A percentile compares a stretch with the other conserved stretches of the same genome.
These are phyloP conservation scores for Aphyosemion australe DNA, from an alignment of 2,113 vertebrate species.

Conservation along the genomic window DNA sequence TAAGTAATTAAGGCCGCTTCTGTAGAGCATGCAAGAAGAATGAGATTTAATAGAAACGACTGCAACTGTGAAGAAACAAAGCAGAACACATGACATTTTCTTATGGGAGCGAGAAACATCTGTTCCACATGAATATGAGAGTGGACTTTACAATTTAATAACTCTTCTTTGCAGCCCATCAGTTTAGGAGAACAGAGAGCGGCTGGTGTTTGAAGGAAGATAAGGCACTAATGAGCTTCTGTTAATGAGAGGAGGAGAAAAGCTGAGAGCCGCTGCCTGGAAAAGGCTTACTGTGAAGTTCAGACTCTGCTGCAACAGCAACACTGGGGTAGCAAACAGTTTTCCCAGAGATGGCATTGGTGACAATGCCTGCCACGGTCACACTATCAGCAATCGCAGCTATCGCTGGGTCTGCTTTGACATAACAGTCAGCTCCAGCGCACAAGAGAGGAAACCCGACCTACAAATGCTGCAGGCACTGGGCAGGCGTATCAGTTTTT, in stretches of 20 bases:
- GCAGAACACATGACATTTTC: slow-evolving; percentile 30
- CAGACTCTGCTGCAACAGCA: slow-evolving; percentile 49
- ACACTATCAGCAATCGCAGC: slow-evolving; percentile 62
- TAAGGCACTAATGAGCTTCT: slow-evolving; percentile 67
- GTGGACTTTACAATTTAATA: slow-evolving; percentile 62
- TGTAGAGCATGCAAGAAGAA: slow-evolving; percentile 19
- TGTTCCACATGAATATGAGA: slow-evolving; percentile 60
- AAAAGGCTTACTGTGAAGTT: slow-evolving; percentile 61
- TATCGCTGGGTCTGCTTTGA: slow-evolving; percentile 40
- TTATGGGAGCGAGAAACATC: slow-evolving; percentile 61
- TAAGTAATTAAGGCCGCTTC: not conserved
- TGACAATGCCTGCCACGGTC: slow-evolving; percentile 67
- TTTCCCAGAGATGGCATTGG: slow-evolving; percentile 42
- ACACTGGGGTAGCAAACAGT: slow-evolving; percentile 30
- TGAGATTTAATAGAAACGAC: slow-evolving; percentile 26
- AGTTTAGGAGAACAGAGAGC: slow-evolving; percentile 58
- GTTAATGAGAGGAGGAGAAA: slow-evolving; percentile 66
- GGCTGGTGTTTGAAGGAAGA: slow-evolving; percentile 56
- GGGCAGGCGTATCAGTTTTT: slow-evolving; percentile 27
- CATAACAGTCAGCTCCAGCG: slow-evolving; percentile 58
- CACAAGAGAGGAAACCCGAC: slow-evolving; percentile 37
- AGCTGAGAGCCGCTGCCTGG: slow-evolving; percentile 55
- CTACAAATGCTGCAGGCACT: slow-evolving; percentile 29
- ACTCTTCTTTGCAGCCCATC: slow-evolving; percentile 64
- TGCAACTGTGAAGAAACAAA: slow-evolving; percentile 13